phyloP scores from a whole-genome alignment of 2,113 vertebrate species.

The Motacilla tschutschensis region DNA sequence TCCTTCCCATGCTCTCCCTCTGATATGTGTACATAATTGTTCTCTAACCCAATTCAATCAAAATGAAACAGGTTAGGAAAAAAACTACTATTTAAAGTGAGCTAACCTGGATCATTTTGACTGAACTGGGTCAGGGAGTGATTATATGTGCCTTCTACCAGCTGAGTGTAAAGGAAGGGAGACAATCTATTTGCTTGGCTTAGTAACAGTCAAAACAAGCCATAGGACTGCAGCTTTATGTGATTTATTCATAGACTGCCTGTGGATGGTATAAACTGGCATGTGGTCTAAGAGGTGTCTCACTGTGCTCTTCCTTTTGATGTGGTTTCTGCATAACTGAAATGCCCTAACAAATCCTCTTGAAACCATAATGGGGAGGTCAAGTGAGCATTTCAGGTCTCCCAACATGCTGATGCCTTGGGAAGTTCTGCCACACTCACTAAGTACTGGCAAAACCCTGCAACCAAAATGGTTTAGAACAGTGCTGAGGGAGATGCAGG shows the following conservation, averaged over 20 bases:
- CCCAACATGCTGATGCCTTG: background rate
- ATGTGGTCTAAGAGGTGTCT: background rate
- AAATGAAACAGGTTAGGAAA: conserved; percentile 42
- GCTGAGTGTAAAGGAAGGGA: background rate
- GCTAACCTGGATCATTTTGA: conserved; percentile 57
- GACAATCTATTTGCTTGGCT: conserved; percentile 18
- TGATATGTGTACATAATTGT: conserved; percentile 3
- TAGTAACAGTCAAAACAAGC: conserved; percentile 6
- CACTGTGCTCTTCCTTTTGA: background rate
- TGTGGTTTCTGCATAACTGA: background rate
- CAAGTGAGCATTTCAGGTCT: background rate
- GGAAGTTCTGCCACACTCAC: background rate
- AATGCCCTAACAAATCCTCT: background rate
- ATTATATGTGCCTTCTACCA: background rate
- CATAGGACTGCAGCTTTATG: background rate
- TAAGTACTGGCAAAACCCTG: background rate
- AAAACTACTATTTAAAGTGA: conserved; percentile 36
- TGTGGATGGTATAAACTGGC: background rate
- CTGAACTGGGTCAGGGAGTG: conserved; percentile 54
- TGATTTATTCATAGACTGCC: background rate
- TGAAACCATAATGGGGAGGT: background rate
- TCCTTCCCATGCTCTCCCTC: background rate
- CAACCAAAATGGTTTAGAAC: background rate
- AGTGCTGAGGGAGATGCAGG: background rate
- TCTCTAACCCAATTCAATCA: conserved; percentile 61